Percentiles rank a stretch among this genome's conserved stretches.
Evolutionary conservation across 2,113 vertebrate genomes (phyloP).

Genomic region (Sigmodon hispidus): DNA sequence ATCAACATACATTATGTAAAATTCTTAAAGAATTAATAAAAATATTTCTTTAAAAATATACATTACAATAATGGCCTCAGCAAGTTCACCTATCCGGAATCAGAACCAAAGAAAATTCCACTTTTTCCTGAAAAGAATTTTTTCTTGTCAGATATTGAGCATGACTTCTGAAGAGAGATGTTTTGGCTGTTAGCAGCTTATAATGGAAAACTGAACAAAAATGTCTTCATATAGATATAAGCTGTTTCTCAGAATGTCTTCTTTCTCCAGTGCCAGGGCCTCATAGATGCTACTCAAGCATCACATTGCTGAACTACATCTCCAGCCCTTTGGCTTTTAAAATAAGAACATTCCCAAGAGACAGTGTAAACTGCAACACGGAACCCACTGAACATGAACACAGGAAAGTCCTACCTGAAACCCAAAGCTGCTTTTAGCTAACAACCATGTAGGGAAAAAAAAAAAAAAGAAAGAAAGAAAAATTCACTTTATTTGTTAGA

Average conservation of each 20-base stretch:
- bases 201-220: constrained; percentile 22
- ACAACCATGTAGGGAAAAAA: neutral
- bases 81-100: neutral
- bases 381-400: neutral
- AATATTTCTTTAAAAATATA: neutral
- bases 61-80: neutral
- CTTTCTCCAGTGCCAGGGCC: neutral
- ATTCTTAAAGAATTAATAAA: neutral
- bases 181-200: neutral
- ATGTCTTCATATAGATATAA: neutral
- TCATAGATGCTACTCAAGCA: neutral
- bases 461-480: neutral
- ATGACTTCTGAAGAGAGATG: neutral
- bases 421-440: neutral
- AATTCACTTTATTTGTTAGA: neutral
- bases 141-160: neutral
- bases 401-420: neutral
- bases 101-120: neutral
- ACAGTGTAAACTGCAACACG: neutral
- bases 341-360: neutral
- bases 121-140: neutral
- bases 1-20: neutral
- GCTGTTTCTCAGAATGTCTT: neutral
- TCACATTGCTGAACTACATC: no score
- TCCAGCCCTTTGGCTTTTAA: neutral